Base-by-base conservation (phyloP, 92 coral and sea anemone genomes). In the Pocillopora grandis region DNA sequence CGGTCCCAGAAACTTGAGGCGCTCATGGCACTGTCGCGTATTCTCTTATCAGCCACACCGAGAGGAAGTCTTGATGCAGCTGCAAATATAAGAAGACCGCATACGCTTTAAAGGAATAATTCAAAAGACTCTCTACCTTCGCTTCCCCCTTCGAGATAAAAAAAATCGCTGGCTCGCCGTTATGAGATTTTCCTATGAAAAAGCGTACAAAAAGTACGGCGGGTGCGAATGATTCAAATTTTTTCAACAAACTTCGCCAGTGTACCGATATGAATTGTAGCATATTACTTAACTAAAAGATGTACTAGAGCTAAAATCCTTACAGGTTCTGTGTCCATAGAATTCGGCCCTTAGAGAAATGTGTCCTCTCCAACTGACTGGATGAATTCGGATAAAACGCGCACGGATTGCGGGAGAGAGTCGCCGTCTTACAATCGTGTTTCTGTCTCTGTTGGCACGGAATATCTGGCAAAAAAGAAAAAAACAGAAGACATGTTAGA, bases 271-370 rank as follows among this genome's bases (percentile, higher is more conserved):
- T 42, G 8, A 3, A 42, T 42, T 42, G 52, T 7, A 42, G 52
- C 8, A 42, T 42, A 42, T 42, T 7, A 42, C 52, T 42, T 42
- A 42, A 42, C 52, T 7, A 42, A 42, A 42, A 42, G 52, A 42
- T 42, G 52, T 12, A 20, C 17, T 11, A 66, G 2, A 12, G 0
- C 75, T n/a, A 31, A 37, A 42, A 49, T 21, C 66, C 95, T 92
- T 81, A 94, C 98, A 93, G 62, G 92, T 83, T 82, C 82, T 86
- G 82, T 92, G 94, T 72, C 98, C 98, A 61, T 92, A 92, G 60
- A 92, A 86, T 83, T 94, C 98, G 31, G 91, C 83, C 65, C 98
- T 94, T 78, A 92, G 61, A 17, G 94, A 90, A 49, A 92, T 92
- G 78, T 92, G 96, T 12, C 84, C 65, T 55, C 87, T 89, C 94